A percentile compares a stretch with the other conserved stretches of the same genome.
Evolutionary conservation across 2,888 invertebrate species (phyloP).

Genomic region (Mesochorus sp.): DNA sequence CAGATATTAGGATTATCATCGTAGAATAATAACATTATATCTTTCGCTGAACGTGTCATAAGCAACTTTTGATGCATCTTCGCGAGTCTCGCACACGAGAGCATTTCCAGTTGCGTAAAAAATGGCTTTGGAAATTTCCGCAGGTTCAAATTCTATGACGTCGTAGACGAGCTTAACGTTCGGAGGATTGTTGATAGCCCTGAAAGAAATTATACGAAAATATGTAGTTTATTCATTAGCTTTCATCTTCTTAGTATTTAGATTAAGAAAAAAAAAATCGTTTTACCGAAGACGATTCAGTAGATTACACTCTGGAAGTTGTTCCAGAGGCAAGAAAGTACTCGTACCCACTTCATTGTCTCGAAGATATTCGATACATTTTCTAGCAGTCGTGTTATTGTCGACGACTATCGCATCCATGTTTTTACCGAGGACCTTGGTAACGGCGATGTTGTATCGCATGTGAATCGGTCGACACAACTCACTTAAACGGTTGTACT

Average conservation of each 20-base stretch:
- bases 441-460: constrained; percentile 96
- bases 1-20: no score
- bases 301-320: constrained; percentile 75
- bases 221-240: no score
- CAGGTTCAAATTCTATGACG: constrained; percentile 95
- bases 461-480: constrained; percentile 98
- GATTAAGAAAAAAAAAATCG: neutral
- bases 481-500: constrained; percentile 97
- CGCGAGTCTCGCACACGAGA: constrained; percentile 96
- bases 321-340: constrained; percentile 97
- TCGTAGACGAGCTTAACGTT: constrained; percentile 97
- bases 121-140: constrained; percentile 94
- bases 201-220: no score
- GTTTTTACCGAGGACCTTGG: constrained; percentile 97
- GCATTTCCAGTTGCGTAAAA: constrained; percentile 98
- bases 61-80: constrained; percentile 97
- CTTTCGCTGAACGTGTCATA: constrained; percentile 89
- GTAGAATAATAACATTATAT: constrained; percentile 88
- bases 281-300: constrained; percentile 37
- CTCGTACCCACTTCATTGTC: constrained; percentile 97
- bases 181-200: constrained; percentile 93
- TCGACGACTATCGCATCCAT: constrained; percentile 99
- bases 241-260: no score
- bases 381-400: constrained; percentile 94
- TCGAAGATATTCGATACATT: constrained; percentile 95